Evolutionary conservation across 1,140 invertebrate species (phyloP).

Genomic region (Bombus superbus): DNA sequence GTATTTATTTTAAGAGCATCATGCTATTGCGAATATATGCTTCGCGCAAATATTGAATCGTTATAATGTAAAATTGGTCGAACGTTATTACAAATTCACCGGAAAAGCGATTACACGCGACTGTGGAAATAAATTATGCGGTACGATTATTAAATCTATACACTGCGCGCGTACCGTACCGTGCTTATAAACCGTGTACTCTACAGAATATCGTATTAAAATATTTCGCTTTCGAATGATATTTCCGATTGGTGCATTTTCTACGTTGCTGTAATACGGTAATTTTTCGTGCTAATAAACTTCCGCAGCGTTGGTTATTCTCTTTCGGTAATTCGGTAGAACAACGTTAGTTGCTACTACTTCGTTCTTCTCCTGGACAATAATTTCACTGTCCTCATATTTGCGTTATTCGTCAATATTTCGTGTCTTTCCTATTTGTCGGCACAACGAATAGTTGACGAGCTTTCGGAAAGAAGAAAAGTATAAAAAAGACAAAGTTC

Average conservation of each 20-base stretch:
- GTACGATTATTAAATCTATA: conserved; percentile 48
- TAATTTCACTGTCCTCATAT: neutral
- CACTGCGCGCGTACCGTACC: neutral
- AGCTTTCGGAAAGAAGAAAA: no score
- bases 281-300: conserved; percentile 45
- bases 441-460: no score
- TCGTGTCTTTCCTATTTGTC: no score
- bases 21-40: neutral
- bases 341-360: neutral
- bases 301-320: conserved; percentile 28
- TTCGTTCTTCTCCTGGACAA: neutral
- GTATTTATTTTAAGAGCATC: conserved; percentile 38
- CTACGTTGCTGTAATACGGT: conserved; percentile 21
- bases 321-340: conserved; percentile 26
- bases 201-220: conserved; percentile 29
- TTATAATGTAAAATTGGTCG: conserved; percentile 50
- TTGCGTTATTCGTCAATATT: no score
- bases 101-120: conserved; percentile 47
- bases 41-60: conserved; percentile 32
- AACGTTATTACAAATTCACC: conserved; percentile 45
- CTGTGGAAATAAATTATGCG: conserved; percentile 52
- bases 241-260: conserved; percentile 35
- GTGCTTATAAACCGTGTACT: conserved; percentile 26
- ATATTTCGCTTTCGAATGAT: conserved; percentile 30
- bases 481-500: no score